Percentiles rank a stretch among this genome's conserved stretches.
Evolutionary conservation across 2,113 vertebrate species (phyloP).

Genomic region (Bombycilla garrulus): DNA sequence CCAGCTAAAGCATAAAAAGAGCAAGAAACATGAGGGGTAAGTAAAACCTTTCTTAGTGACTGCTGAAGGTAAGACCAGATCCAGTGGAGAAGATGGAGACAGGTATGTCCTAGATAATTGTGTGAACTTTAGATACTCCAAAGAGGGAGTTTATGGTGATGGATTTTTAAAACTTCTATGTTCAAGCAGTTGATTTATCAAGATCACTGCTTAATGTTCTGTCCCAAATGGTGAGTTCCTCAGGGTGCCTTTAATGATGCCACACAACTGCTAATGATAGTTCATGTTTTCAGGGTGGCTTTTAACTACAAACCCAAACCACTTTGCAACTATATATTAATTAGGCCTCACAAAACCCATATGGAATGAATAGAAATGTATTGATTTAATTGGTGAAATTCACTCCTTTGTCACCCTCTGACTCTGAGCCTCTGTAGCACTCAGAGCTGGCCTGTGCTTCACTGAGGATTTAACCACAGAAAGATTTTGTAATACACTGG

Average conservation of each 20-base stretch:
- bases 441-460: neutral
- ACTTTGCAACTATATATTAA: neutral
- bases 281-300: neutral
- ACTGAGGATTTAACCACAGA: neutral
- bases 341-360: neutral
- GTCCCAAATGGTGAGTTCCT: neutral
- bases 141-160: neutral
- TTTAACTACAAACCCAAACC: neutral
- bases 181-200: neutral
- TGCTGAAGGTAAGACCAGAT: neutral
- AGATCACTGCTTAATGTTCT: neutral
- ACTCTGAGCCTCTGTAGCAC: neutral
- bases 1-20: neutral
- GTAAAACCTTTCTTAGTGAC: neutral
- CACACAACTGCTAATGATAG: neutral
- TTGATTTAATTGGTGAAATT: conserved; percentile 41
- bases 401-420: conserved; percentile 4
- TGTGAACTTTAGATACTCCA: neutral
- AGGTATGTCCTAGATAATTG: neutral
- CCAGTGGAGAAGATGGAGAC: neutral
- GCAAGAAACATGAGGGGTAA: neutral
- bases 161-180: neutral
- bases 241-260: neutral
- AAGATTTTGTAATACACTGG: neutral
- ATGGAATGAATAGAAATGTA: neutral